Evolutionary conservation across 1,140 invertebrate species (phyloP).

Genomic region (Paralvinella palmiformis): DNA sequence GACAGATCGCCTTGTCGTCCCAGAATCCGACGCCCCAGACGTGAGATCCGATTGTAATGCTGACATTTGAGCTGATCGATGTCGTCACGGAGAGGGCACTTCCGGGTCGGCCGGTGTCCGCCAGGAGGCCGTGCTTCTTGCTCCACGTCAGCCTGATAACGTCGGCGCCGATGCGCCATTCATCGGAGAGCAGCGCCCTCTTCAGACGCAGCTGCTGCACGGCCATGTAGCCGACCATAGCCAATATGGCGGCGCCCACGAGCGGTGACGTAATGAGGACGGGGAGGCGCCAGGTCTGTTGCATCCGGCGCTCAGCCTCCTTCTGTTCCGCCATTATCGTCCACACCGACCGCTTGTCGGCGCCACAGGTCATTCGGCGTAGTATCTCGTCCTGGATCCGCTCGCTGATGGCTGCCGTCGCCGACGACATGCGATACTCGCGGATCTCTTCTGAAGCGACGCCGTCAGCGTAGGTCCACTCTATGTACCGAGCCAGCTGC

Average conservation of each 20-base stretch:
- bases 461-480: neutral
- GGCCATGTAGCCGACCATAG: neutral
- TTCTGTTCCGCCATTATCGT: neutral
- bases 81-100: neutral
- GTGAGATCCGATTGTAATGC: neutral
- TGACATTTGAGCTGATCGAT: neutral
- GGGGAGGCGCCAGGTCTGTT: neutral
- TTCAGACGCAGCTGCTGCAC: neutral
- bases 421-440: neutral
- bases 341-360: neutral
- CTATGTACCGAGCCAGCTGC: constrained; percentile 3
- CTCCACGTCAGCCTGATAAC: neutral
- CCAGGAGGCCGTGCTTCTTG: neutral
- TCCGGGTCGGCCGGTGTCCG: neutral
- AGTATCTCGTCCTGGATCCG: neutral
- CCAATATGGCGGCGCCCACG: neutral
- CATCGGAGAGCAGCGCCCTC: neutral
- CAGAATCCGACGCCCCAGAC: neutral
- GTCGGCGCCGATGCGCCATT: neutral
- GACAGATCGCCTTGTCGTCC: neutral
- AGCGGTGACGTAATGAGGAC: neutral
- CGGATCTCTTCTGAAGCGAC: neutral
- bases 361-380: constrained; percentile 2
- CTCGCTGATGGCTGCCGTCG: neutral
- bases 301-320: neutral